Conservation (phyloP, 1,140 invertebrate genomes). For the Patella vulgata region DNA sequence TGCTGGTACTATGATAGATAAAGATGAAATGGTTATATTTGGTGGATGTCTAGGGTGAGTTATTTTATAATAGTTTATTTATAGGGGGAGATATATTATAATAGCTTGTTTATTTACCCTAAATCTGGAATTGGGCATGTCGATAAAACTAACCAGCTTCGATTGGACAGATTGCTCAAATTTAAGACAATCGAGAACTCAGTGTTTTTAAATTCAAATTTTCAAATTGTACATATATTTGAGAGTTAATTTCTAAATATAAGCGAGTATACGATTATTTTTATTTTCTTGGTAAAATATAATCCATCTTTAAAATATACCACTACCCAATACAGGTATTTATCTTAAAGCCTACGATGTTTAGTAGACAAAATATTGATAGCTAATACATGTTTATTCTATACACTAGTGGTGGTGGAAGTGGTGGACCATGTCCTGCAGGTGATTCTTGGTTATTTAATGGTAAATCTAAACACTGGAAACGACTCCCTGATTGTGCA, state of each 20-base stretch:
- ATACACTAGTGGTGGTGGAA: conserved; percentile 37
- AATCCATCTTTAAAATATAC: too few relatives aligned
- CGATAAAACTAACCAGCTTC: neutral
- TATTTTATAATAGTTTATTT: neutral
- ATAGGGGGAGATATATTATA: neutral
- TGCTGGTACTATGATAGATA: conserved; percentile 31
- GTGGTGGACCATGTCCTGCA: conserved; percentile 43
- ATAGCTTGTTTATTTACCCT: neutral
- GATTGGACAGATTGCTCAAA: neutral
- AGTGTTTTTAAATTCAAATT: too few relatives aligned
- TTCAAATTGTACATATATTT: too few relatives aligned
- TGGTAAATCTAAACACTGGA: conserved; percentile 31
- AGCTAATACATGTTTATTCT: too few relatives aligned
- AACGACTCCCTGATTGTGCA: conserved; percentile 22
- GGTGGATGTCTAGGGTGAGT: conserved; percentile 45
- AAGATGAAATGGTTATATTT: conserved; percentile 39
- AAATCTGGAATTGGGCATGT: neutral
- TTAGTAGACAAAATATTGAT: too few relatives aligned
- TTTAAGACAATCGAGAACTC: too few relatives aligned
- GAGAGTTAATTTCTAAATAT: too few relatives aligned
- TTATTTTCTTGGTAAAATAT: too few relatives aligned
- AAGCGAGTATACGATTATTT: too few relatives aligned
- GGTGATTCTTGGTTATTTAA: conserved; percentile 45
- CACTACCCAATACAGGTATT: too few relatives aligned
- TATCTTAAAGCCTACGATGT: too few relatives aligned